Evolutionary conservation across 2,888 invertebrate genomes (phyloP).

Genomic region (Morpho deidamia): DNA sequence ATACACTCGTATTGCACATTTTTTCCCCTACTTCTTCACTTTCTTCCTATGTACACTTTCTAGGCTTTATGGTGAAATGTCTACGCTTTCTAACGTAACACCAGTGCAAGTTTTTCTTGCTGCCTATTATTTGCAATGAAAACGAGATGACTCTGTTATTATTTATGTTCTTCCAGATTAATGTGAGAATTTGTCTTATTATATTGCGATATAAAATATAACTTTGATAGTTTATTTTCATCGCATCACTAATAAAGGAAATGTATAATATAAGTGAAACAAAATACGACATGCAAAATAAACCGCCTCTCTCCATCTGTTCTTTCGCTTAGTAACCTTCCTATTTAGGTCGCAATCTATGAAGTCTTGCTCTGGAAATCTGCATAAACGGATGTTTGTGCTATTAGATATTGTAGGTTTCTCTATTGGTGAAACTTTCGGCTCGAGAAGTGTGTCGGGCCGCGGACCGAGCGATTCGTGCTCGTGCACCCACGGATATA

Average conservation of each 20-base stretch:
- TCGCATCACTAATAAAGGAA: constrained; percentile 9
- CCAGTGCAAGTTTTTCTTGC: constrained; percentile 73
- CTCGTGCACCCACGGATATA: constrained; percentile 71
- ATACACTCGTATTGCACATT: constrained; percentile 55
- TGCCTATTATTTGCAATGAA: constrained; percentile 61
- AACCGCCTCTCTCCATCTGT: constrained; percentile 44
- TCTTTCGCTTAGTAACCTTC: constrained; percentile 49
- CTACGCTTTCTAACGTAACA: constrained; percentile 73
- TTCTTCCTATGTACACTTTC: constrained; percentile 76
- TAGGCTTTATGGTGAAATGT: constrained; percentile 74
- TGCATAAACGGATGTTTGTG: constrained; percentile 75
- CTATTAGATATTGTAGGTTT: constrained; percentile 73
- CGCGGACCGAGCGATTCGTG: constrained; percentile 44
- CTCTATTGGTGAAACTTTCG: constrained; percentile 74
- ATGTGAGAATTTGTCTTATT: constrained; percentile 3
- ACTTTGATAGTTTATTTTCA: neutral
- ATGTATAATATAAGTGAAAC: constrained; percentile 28
- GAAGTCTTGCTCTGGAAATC: constrained; percentile 73
- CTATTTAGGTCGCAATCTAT: constrained; percentile 64
- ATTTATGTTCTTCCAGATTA: constrained; percentile 22
- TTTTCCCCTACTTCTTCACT: constrained; percentile 73
- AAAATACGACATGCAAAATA: constrained; percentile 33
- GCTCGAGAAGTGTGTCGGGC: constrained; percentile 67
- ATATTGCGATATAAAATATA: neutral
- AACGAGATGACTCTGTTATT: constrained; percentile 60